Base-by-base conservation (phyloP, 2,888 invertebrate species). In the Xanthostigma xanthostigma region DNA sequence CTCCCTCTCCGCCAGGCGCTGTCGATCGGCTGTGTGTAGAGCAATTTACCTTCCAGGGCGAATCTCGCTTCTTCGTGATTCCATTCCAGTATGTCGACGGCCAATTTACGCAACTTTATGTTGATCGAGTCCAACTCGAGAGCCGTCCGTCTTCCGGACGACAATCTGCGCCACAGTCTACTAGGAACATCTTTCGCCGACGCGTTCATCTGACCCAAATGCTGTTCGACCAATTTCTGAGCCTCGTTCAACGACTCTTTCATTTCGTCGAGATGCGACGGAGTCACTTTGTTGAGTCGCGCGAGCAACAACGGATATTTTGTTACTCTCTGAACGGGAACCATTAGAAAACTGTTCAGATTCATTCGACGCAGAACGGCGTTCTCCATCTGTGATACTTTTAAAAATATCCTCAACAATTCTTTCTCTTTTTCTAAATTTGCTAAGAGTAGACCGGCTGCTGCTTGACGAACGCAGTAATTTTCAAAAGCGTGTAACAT, bases 381-480 rank as follows among this genome's bases (percentile, higher is more conserved):
- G 66, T 95, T 95, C 67, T 95, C 95, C 87, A 93, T 92, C 73
- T 95, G 95, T 37, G 94, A 94, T 50, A 94, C 95, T 64, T 90
- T 81, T 50, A 96, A 75, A 69, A 95, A 96, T 68, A 95, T 92
- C 65, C 92, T 75, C 56, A 95, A 71, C 49, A 95, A 75, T 65
- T 95, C 94, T 66, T 93, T 93, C 63, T 95, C 94, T 68, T 92
- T 91, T 70, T 94, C 93, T 50, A 94, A 73, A 63, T 90, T 89
- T 53, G 92, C 89, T 54, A 95, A 68, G 39, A 93, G 71, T 47
- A 92, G 70, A 53, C 91, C 90, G 36, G 94, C 92, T 44, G 84
- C 79, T 46, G 90, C 92, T 76, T 94, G 94, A 55, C 92, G 79
- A 36, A 94, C 86, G 66, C 95, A 95, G 65, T 95, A 96, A 46